A percentile compares a stretch with the other conserved stretches of the same genome.
Evolutionary conservation across 2,888 invertebrate species (phyloP).

Genomic region (Philereme vetulata): DNA sequence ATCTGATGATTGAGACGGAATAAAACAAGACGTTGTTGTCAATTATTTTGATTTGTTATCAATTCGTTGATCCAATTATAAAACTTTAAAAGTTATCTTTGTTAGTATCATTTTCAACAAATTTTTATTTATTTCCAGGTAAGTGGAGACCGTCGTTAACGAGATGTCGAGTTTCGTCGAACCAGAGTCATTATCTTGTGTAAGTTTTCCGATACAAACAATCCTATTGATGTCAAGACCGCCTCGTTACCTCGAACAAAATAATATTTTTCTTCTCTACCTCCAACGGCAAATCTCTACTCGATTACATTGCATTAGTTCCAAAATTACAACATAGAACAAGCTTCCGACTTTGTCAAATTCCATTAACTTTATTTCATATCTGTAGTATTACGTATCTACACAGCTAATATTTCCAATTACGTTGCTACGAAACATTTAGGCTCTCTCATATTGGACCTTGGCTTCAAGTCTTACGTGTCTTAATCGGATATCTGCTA

Average conservation of each 20-base stretch:
- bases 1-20: no score
- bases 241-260: constrained; percentile 42
- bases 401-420: constrained; percentile 44
- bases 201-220: constrained; percentile 49
- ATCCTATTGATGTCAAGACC: constrained; percentile 49
- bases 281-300: constrained; percentile 38
- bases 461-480: constrained; percentile 22
- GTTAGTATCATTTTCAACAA: no score
- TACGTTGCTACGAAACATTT: constrained; percentile 32
- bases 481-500: constrained; percentile 13
- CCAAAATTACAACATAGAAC: constrained; percentile 46
- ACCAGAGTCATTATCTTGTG: constrained; percentile 45
- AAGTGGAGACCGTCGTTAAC: constrained; percentile 51
- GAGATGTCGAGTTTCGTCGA: constrained; percentile 41
- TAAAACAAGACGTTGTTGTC: no score
- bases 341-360: constrained; percentile 42
- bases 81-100: no score
- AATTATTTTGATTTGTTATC: no score
- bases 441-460: constrained; percentile 22
- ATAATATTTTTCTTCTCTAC: constrained; percentile 33
- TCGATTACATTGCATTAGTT: constrained; percentile 54
- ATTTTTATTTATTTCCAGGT: constrained; percentile 55
- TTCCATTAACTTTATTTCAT: constrained; percentile 43
- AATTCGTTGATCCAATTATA: no score
- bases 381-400: constrained; percentile 32